These are phyloP conservation scores for Alexandromys fortis DNA, from an alignment of 2,113 vertebrate species.

Conservation along the genomic window DNA sequence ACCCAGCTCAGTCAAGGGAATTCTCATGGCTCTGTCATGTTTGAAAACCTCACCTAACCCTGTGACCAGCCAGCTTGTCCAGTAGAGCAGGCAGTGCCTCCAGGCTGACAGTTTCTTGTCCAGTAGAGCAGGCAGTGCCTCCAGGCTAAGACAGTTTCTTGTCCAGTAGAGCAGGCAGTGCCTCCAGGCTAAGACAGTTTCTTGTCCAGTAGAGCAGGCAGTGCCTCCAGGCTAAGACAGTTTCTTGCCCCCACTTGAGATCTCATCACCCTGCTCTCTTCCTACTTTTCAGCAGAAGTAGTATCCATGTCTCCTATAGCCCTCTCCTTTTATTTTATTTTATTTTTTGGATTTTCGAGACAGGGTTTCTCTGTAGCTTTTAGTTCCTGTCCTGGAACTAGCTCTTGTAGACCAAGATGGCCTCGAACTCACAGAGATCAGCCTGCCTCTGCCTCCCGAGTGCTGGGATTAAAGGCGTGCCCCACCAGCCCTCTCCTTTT, in stretches of 20 bases:
- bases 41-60: background rate
- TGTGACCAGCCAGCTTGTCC: background rate
- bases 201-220: no score
- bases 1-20: constrained; percentile 57
- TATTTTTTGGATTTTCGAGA: no score
- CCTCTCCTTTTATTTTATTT: constrained; percentile 28
- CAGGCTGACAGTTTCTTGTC: background rate
- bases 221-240: background rate
- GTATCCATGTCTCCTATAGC: background rate
- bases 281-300: constrained; percentile 14
- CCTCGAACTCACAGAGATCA: no score
- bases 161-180: background rate
- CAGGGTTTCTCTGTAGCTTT: no score
- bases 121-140: no score
- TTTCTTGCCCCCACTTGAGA: background rate
- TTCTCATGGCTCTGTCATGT: background rate
- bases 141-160: background rate
- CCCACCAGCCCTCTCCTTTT: constrained; percentile 24
- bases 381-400: no score
- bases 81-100: background rate
- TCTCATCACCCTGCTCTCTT: background rate
- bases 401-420: no score
- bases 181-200: no score
- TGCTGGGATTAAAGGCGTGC: no score
- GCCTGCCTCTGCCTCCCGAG: no score